Conservation (phyloP, 2,888 invertebrate species). For the Polymixis flavicincta region DNA sequence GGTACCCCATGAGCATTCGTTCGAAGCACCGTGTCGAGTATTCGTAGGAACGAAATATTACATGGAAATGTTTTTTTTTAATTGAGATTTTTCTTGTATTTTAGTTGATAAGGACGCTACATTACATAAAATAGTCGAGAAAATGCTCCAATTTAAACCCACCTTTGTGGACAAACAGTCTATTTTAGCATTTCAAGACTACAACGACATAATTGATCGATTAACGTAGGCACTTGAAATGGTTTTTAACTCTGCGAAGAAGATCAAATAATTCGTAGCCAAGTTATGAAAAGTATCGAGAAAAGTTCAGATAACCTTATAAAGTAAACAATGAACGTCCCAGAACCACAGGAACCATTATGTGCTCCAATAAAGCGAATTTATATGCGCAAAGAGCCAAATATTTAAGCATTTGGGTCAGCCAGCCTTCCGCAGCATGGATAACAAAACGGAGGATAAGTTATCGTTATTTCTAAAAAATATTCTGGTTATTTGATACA, state of each 20-base stretch:
- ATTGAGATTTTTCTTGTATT: too few species aligned
- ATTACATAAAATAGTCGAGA: too few species aligned
- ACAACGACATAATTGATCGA: not conserved
- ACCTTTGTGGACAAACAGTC: too few species aligned
- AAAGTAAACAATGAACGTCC: conserved; percentile 6
- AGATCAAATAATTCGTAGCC: not conserved
- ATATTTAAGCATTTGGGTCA: conserved; percentile 34
- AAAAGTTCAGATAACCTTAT: not conserved
- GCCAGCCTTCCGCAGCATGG: not conserved
- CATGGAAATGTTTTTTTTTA: too few species aligned
- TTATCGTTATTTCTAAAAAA: conserved; percentile 37
- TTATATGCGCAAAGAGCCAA: conserved; percentile 13
- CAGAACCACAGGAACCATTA: conserved; percentile 6
- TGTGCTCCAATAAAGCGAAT: conserved; percentile 10
- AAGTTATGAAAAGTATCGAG: not conserved
- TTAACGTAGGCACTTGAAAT: not conserved
- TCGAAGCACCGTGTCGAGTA: too few species aligned
- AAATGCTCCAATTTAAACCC: too few species aligned
- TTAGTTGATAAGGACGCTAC: too few species aligned
- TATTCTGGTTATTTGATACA: conserved; percentile 41
- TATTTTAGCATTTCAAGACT: not conserved
- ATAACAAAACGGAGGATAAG: conserved; percentile 7
- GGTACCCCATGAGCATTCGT: too few species aligned
- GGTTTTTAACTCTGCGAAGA: not conserved
- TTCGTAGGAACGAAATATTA: too few species aligned